Conservation (phyloP, 2,888 invertebrate species). For the Silvanus unidentatus region DNA sequence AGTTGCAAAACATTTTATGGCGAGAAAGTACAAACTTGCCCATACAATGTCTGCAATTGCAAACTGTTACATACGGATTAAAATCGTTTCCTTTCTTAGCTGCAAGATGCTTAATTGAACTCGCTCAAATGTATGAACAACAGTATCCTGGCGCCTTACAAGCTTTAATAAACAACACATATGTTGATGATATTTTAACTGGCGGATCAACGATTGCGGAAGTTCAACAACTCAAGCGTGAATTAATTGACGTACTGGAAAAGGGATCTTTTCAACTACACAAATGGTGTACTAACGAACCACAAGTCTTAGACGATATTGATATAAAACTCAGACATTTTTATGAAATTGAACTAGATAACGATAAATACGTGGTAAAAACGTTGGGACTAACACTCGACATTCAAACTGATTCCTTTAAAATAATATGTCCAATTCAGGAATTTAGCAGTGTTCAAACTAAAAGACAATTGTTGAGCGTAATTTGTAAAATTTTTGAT, state of each 20-base stretch:
- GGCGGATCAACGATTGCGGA: slow-evolving; percentile 7
- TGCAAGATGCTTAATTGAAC: slow-evolving; percentile 10
- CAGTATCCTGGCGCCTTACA: slow-evolving; percentile 9
- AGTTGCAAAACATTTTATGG: slow-evolving; percentile 15
- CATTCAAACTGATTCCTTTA: slow-evolving; percentile 3
- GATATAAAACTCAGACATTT: slow-evolving; percentile 5
- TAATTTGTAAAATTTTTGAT: slow-evolving; percentile 10
- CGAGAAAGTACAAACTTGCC: slow-evolving; percentile 8
- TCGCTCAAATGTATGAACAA: slow-evolving; percentile 6
- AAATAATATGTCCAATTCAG: slow-evolving; percentile 7
- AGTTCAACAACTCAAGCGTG: slow-evolving; percentile 4
- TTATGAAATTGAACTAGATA: slow-evolving; percentile 10
- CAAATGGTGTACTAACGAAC: slow-evolving; percentile 11
- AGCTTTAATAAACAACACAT: slow-evolving; percentile 8
- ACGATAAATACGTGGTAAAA: slow-evolving; percentile 8
- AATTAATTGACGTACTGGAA: slow-evolving; percentile 11
- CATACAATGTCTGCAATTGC: slow-evolving; percentile 7
- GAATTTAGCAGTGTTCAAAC: slow-evolving; percentile 6
- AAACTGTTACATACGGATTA: too few relatives aligned
- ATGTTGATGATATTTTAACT: slow-evolving; percentile 14
- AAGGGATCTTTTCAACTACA: slow-evolving; percentile 10
- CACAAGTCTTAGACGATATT: slow-evolving; percentile 7
- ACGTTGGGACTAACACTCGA: slow-evolving; percentile 10
- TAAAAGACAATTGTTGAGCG: slow-evolving; percentile 11
- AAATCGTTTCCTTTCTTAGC: slow-evolving; percentile 10